phyloP scores from a whole-genome alignment of 2,888 invertebrate genomes.

The Drosophila neotestacea region DNA sequence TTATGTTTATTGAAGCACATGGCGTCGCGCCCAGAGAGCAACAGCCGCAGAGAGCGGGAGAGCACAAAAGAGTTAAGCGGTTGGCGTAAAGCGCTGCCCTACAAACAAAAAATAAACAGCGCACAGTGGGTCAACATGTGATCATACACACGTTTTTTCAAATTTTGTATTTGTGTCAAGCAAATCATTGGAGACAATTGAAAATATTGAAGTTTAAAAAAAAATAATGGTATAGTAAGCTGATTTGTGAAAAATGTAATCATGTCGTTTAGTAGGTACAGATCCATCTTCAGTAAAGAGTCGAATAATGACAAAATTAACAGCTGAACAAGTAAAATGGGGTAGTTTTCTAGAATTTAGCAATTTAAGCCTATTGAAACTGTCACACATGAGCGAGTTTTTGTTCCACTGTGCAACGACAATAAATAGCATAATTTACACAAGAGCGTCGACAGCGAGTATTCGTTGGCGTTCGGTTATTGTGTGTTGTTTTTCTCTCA shows the following conservation, averaged over 20 bases:
- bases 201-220: too few species aligned
- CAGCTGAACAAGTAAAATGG: too few species aligned
- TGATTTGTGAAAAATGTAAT: too few species aligned
- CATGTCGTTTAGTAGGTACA: too few species aligned
- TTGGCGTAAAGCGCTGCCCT: conserved; percentile 32
- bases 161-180: background rate
- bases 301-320: too few species aligned
- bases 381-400: background rate
- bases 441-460: conserved; percentile 64
- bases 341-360: background rate
- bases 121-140: conserved; percentile 32
- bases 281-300: too few species aligned
- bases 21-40: conserved; percentile 35
- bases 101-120: conserved; percentile 33
- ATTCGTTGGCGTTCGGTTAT: conserved; percentile 51
- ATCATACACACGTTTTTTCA: background rate
- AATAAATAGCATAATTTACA: conserved; percentile 73
- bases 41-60: conserved; percentile 6
- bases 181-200: too few species aligned
- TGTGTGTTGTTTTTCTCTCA: conserved; percentile 37
- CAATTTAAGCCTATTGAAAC: background rate
- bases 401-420: conserved; percentile 45
- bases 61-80: conserved; percentile 6
- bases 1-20: conserved; percentile 74
- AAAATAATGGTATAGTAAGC: too few species aligned